Base-by-base conservation (phyloP, 2,888 invertebrate species). In the Fragum sueziense region DNA sequence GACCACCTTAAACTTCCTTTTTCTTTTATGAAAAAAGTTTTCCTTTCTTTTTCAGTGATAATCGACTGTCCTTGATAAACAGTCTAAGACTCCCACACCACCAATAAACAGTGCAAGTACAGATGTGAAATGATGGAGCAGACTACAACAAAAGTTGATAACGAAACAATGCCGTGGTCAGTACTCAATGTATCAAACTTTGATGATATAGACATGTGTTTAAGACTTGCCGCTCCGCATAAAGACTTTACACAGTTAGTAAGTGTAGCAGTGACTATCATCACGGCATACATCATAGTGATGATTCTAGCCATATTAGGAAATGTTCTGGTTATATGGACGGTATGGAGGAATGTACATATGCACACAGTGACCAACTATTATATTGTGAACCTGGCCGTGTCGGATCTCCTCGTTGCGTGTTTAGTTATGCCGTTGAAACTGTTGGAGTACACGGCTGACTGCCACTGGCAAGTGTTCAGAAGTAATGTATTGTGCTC, bases 361-460 rank as follows among this genome's bases (percentile, higher is more conserved):
- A 94, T 94, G 94, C 93, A 93, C 79, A 93, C 93, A 0, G 93
- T 93, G 7, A 93, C 94, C 61, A 94, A 94, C 86, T 93, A 92
- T 80, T 93, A 93, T 87, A 93, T 94, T 61, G 93, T 93, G 69
- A 93, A 93, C 76, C 85, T 94, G 76, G 93, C 93, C 11, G 87
- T 93, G 6, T 93, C 93, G 52, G 94, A 94, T 85, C 90, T 94
- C 52, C 87, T 94, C 27, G 93, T 94, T 22, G 93, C 93, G 17
- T 86, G 90, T 22, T 90, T 93, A 69, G 94, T 94, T 9, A 90
- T 94, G 86, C 94, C 94, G 0, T 87, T 93, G 22, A 94, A 94
- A 88, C 86, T 94, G 61, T 84, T 93, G 82, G 94, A 94, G 84
- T 91, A 93, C 76, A 91, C 92, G 17, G 93, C 93, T 0, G 93